Conservation (phyloP, 2,888 invertebrate species). For the Latrodectus hesperus region DNA sequence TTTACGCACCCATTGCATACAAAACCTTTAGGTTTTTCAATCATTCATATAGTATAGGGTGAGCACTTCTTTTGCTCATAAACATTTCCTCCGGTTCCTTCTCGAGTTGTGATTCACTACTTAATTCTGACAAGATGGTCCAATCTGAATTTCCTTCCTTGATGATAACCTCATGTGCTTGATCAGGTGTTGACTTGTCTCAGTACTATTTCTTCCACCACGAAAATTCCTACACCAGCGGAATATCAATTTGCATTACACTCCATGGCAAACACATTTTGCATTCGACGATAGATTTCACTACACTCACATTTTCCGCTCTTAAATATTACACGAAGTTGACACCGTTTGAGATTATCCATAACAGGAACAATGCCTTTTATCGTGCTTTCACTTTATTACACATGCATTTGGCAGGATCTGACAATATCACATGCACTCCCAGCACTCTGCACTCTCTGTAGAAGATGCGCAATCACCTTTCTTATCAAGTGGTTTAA, state of each 20-base stretch:
- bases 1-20: not conserved
- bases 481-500: not conserved
- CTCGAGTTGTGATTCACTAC: not conserved
- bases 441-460: slow-evolving; percentile 5
- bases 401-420: no score
- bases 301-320: slow-evolving; percentile 17
- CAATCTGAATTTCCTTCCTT: slow-evolving; percentile 7
- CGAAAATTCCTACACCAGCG: slow-evolving; percentile 4
- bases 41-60: not conserved
- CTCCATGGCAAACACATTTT: slow-evolving; percentile 11
- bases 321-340: slow-evolving; percentile 14
- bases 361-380: not conserved
- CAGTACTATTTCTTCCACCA: not conserved
- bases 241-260: not conserved
- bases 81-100: not conserved
- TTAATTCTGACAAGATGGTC: slow-evolving; percentile 14
- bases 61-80: not conserved
- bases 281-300: slow-evolving; percentile 12
- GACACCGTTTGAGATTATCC: slow-evolving; percentile 1
- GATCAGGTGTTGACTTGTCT: slow-evolving; percentile 3
- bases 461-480: not conserved
- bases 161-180: not conserved
- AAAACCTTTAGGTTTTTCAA: not conserved
- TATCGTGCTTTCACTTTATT: no score
- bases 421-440: slow-evolving; percentile 2